Base-by-base conservation (phyloP, 2,113 vertebrate species). In the Benitochromis conjunctus region DNA sequence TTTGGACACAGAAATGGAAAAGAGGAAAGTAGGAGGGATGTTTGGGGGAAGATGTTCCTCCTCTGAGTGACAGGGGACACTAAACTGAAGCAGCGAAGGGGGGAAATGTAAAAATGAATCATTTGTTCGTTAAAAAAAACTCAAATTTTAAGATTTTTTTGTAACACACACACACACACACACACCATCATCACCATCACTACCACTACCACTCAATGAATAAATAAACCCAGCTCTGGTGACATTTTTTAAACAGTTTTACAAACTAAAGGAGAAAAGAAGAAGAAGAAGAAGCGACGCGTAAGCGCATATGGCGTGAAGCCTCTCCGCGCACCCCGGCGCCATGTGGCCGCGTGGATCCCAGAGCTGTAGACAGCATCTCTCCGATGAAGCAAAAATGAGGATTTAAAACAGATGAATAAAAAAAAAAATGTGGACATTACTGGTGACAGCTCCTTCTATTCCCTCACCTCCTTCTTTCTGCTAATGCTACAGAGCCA, bases 301-400 rank as follows among this genome's bases (percentile, higher is more conserved):
- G 55, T 41, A 38, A 57, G 29, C 55, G 41, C 77, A 81, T 48
- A 83, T 66, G 13, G 64, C 53, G 60, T 57, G 24, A 87, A 84
- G 85, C 55, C 82, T 51, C 10, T 66, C 21, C 58, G 48, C 76
- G 36, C 84, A 66, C 60, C 43, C 82, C 66, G 82, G 81, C 85
- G 78, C 90, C 91, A 91, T 91, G 91, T 88, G 90, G 82, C 86
- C 77, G 76, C 84, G 78, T 90, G 89, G 46, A 81, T 79, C 48
- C 48, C 66, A 41, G 21, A 43, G 79, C 81, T 71, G 58, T 58
- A 38, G 34, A 78, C 81, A 46, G 10, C 10, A 19, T 58, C 54
- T 79, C 54, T 43, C 77, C n/a, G 41, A 79, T 76, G 53, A 74
- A 78, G 83, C 24, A 76, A 19, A 46, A 2, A 34, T 34, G 34